phyloP scores from a whole-genome alignment of 2,113 vertebrate species.

The Suricata suricatta region DNA sequence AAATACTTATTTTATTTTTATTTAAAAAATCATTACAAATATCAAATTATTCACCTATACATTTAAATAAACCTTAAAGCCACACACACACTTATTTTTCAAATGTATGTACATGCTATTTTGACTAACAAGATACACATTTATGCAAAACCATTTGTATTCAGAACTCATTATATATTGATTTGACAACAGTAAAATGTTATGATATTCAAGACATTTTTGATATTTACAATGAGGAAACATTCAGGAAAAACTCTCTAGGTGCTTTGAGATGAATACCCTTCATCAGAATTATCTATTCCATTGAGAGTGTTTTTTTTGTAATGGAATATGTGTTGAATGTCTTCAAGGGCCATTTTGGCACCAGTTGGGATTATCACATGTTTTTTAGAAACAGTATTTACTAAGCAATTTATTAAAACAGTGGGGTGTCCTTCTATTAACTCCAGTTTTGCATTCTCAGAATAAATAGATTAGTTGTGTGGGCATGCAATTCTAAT shows the following conservation, averaged over 20 bases:
- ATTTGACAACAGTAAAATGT: not conserved
- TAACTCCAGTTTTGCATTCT: not conserved
- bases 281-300: not conserved
- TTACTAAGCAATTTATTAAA: not conserved
- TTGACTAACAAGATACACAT: not conserved
- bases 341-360: not conserved
- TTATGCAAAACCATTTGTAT: not conserved
- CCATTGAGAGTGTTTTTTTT: not conserved
- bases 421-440: not conserved
- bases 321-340: not conserved
- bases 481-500: not conserved
- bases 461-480: not conserved
- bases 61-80: not conserved
- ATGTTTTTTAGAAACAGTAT: not conserved
- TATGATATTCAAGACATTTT: not conserved
- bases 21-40: not conserved
- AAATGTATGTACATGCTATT: not conserved
- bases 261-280: not conserved
- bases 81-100: not conserved
- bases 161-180: not conserved
- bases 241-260: not conserved
- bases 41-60: not conserved
- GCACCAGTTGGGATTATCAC: not conserved
- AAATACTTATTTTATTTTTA: not conserved
- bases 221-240: not conserved